Base-by-base conservation (phyloP, 2,797 vertebrate species). In the Austrolebias charrua region DNA sequence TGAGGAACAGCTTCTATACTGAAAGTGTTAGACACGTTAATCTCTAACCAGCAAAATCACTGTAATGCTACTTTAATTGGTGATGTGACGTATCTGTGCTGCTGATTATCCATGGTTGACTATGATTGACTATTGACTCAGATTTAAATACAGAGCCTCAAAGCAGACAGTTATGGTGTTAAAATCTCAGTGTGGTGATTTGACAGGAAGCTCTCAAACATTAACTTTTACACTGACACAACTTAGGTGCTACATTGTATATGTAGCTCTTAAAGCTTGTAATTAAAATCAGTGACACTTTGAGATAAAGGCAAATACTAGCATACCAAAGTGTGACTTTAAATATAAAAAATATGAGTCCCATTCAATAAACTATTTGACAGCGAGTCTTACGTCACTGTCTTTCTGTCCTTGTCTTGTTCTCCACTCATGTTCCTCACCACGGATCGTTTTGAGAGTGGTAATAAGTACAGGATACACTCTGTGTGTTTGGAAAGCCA, bases 401-500 rank as follows among this genome's bases (percentile, higher is more conserved):
- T 20, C 20, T 24, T 31, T 58, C 18, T 60, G 13, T 29, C 24
- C 49, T 57, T 8, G 16, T 24, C 14, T 10, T 10, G 11, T 12
- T 24, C 35, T 29, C 6, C 4, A 52, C 18, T n/a, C 43, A 2
- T 47, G 47, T 35, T 55, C 15, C 29, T 54, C 16, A 4, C 43
- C 19, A 46, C 19, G 15, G 45, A 42, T 49, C 14, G 20, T 18
- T 76, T 70, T 75, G 46, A 44, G 16, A 59, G 68, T 63, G 51
- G 55, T 69, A 55, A 68, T 63, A 66, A 49, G 18, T 13, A 56
- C 67, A 47, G 56, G 50, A 46, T 57, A 28, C 49, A 51, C 66
- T 76, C 55, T 0, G 20, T 43, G 60, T 73, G 61, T 72, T 62
- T 63, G 68, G n/a, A 58, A 20, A 0, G 15, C 63, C 84, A 86